phyloP scores from a whole-genome alignment of 2,797 vertebrate genomes.

The Poecilia picta region DNA sequence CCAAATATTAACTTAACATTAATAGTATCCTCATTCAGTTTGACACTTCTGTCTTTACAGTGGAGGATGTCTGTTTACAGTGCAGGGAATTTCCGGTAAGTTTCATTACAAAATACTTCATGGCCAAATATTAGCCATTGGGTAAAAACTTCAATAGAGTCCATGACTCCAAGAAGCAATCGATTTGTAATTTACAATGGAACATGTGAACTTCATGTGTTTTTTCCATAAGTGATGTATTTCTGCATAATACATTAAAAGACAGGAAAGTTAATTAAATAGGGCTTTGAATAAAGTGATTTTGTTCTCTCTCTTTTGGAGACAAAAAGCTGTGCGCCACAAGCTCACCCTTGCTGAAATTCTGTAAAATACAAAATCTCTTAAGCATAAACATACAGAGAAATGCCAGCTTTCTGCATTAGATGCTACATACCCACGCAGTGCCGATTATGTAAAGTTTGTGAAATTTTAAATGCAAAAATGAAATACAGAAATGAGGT shows the following conservation, averaged over 20 bases:
- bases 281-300: not conserved
- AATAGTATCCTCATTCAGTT: too few species aligned
- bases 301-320: not conserved
- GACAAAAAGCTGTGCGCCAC: not conserved
- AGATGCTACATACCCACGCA: not conserved
- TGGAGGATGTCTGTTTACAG: too few species aligned
- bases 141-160: too few species aligned
- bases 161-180: too few species aligned
- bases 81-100: too few species aligned
- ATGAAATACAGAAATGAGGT: not conserved
- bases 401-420: not conserved
- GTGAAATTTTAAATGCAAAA: not conserved
- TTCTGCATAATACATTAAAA: not conserved
- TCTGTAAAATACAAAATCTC: not conserved
- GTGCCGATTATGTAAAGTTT: constrained; percentile 2
- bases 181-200: not conserved
- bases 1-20: too few species aligned
- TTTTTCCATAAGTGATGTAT: not conserved
- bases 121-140: too few species aligned
- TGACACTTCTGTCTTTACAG: too few species aligned
- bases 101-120: too few species aligned
- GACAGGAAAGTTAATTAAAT: not conserved
- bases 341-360: constrained; percentile 3
- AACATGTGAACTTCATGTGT: not conserved
- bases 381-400: not conserved